phyloP scores from a whole-genome alignment of 2,888 invertebrate genomes.

The Synanthedon andrenaeformis region DNA sequence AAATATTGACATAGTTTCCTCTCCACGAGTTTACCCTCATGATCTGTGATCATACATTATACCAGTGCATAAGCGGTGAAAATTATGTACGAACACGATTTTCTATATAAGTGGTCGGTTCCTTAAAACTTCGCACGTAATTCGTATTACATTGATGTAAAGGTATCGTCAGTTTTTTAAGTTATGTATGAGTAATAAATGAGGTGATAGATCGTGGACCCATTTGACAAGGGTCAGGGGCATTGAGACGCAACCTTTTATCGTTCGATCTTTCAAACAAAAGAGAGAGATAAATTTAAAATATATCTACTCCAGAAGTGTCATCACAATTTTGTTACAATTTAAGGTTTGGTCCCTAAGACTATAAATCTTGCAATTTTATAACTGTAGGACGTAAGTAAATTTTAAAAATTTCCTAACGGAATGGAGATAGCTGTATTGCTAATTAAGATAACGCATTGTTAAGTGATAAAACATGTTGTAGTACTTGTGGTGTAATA shows the following conservation, averaged over 20 bases:
- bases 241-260: conserved; percentile 12
- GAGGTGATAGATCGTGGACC: conserved; percentile 19
- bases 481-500: too few species aligned
- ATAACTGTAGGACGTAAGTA: too few species aligned
- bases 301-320: conserved; percentile 7
- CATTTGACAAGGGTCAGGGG: conserved; percentile 30
- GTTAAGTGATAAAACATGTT: too few species aligned
- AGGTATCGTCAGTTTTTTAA: background rate
- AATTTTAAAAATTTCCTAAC: too few species aligned
- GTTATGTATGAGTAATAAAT: background rate
- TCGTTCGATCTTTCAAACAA: conserved; percentile 7
- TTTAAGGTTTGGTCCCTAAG: too few species aligned
- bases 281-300: conserved; percentile 9
- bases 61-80: conserved; percentile 8
- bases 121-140: conserved; percentile 9
- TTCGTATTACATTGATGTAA: conserved; percentile 15
- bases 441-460: too few species aligned
- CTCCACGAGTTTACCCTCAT: background rate
- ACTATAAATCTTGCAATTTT: too few species aligned
- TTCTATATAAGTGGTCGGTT: conserved; percentile 13
- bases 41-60: background rate
- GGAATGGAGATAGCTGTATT: too few species aligned
- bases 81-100: conserved; percentile 22
- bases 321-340: conserved; percentile 4
- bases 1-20: background rate